A percentile compares a stretch with the other conserved stretches of the same genome.
Evolutionary conservation across 2,113 vertebrate genomes (phyloP).

Genomic region (Sprattus sprattus): DNA sequence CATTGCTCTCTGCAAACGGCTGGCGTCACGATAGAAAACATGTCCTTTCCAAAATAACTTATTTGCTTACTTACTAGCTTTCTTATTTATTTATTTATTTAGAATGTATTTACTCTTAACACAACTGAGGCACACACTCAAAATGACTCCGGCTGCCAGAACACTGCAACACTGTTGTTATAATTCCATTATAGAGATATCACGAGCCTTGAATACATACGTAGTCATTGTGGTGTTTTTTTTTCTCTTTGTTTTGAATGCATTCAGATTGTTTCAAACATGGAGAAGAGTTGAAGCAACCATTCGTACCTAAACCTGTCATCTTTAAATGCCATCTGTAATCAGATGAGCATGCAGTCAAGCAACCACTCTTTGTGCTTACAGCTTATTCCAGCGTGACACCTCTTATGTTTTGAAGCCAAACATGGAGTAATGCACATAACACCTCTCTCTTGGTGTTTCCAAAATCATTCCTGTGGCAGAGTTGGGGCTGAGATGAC

Average conservation of each 20-base stretch:
- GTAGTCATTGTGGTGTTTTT: not conserved
- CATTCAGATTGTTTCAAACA: not conserved
- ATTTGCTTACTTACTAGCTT: no score
- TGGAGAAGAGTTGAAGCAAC: not conserved
- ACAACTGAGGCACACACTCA: no score
- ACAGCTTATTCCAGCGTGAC: not conserved
- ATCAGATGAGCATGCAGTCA: not conserved
- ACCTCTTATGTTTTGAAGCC: not conserved
- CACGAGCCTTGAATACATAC: no score
- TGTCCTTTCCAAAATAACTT: no score
- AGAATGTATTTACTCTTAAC: no score
- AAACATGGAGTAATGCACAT: not conserved
- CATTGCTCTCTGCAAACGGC: no score
- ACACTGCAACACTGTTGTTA: no score
- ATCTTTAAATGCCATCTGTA: not conserved
- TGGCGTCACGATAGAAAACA: no score
- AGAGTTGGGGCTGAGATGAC: not conserved
- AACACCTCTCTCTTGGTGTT: not conserved
- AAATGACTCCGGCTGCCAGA: no score
- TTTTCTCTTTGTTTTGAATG: not conserved
- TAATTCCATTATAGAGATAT: no score
- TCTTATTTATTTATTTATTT: no score
- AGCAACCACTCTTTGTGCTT: not conserved
- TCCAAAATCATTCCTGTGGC: not conserved
- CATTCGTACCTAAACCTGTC: not conserved